Conservation (phyloP, 2,888 invertebrate genomes). For the Netelia fuscicornis region DNA sequence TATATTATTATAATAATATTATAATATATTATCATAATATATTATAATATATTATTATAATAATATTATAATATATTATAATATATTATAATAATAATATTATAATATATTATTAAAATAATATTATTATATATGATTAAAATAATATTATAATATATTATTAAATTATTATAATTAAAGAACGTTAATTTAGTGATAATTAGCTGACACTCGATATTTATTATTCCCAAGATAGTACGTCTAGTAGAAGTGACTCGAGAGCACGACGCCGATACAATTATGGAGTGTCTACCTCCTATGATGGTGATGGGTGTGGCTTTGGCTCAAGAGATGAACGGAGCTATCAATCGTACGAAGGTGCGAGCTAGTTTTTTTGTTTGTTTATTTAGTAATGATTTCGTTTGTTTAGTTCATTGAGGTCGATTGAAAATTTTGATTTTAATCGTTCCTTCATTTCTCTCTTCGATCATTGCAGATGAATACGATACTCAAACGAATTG, state of each 20-base stretch:
- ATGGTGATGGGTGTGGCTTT: not conserved
- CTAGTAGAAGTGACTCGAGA: not conserved
- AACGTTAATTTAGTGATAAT: not conserved
- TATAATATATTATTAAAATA: too few relatives aligned
- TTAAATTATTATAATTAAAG: not conserved
- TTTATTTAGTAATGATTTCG: not conserved
- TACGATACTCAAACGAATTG: not conserved
- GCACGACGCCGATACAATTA: not conserved
- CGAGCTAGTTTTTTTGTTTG: not conserved
- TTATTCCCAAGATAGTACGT: not conserved
- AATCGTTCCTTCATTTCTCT: not conserved
- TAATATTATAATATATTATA: too few relatives aligned
- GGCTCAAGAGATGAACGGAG: conserved; percentile 18
- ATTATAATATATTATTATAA: too few relatives aligned
- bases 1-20: too few relatives aligned
- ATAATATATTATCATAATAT: too few relatives aligned
- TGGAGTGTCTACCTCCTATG: conserved; percentile 14
- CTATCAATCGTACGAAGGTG: conserved; percentile 17
- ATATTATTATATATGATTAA: too few relatives aligned
- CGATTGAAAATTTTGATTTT: not conserved
- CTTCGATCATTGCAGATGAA: not conserved
- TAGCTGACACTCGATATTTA: not conserved
- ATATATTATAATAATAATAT: too few relatives aligned
- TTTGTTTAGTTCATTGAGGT: not conserved
- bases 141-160: too few relatives aligned